These are phyloP conservation scores for Eupithecia vulgata DNA, from an alignment of 2,888 invertebrate species.

Conservation along the genomic window DNA sequence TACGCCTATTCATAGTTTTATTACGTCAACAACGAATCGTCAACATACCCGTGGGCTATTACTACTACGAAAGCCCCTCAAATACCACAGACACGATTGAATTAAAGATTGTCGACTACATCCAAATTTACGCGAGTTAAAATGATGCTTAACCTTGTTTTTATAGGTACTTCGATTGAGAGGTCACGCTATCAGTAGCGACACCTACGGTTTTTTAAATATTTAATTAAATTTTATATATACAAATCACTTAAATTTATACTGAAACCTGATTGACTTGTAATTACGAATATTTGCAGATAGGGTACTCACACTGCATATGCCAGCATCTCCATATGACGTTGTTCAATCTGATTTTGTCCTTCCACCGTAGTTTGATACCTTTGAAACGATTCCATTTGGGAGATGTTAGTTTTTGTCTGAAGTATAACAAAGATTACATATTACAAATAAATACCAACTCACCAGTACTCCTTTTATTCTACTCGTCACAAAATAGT, in stretches of 20 bases:
- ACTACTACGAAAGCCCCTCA: constrained; percentile 22
- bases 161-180: constrained; percentile 29
- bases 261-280: neutral
- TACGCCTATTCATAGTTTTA: constrained; percentile 22
- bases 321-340: constrained; percentile 99
- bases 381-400: constrained; percentile 99
- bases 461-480: constrained; percentile 68
- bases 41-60: constrained; percentile 14
- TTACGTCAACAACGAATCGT: constrained; percentile 28
- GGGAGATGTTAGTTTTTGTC: constrained; percentile 99
- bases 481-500: constrained; percentile 69
- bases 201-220: constrained; percentile 22
- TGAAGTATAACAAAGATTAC: constrained; percentile 78
- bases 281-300: neutral
- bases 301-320: constrained; percentile 95
- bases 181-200: constrained; percentile 38
- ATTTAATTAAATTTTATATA: constrained; percentile 1
- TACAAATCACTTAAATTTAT: neutral
- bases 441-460: constrained; percentile 42
- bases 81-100: constrained; percentile 11
- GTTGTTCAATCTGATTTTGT: constrained; percentile 99
- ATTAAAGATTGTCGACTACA: constrained; percentile 5
- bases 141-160: constrained; percentile 25
- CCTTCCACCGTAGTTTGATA: constrained; percentile 97
- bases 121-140: constrained; percentile 13